Percentiles rank a stretch among this genome's conserved stretches.
phyloP scores from a whole-genome alignment of 2,113 vertebrate species.

The Trematocara macrostoma region DNA sequence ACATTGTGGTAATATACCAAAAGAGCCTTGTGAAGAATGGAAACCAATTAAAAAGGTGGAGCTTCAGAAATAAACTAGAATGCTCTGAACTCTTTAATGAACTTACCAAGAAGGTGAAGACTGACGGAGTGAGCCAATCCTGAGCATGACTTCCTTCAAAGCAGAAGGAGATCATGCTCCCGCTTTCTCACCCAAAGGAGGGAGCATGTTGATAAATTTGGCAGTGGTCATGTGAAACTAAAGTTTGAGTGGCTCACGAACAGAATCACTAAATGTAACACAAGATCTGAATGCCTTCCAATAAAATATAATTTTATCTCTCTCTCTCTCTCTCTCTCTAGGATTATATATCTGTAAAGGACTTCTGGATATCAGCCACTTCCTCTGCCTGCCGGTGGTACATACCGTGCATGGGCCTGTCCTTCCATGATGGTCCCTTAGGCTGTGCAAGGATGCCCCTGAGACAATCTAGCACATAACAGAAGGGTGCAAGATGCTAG shows the following conservation, averaged over 20 bases:
- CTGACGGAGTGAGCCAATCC: neutral
- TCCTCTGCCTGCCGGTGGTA: neutral
- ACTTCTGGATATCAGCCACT: neutral
- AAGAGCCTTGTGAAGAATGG: neutral
- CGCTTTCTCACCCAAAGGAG: neutral
- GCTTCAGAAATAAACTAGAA: neutral
- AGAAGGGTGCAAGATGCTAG: neutral
- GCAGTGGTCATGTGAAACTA: neutral
- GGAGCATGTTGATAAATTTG: neutral
- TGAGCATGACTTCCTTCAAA: fast-evolving
- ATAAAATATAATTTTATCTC: neutral
- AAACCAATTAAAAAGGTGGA: neutral
- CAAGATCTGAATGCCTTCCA: neutral
- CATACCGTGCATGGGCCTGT: neutral
- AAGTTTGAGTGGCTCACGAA: neutral
- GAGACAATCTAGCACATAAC: neutral
- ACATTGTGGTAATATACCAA: neutral
- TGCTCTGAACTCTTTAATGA: neutral
- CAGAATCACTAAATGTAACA: neutral
- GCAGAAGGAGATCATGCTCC: neutral
- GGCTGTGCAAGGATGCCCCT: neutral
- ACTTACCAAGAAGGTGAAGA: neutral
- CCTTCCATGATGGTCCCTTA: neutral
- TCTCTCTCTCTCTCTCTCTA: neutral
- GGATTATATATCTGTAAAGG: neutral